Base-by-base conservation (phyloP, 35 echinoderm and acorn worm genomes). In the Lytechinus variegatus region DNA sequence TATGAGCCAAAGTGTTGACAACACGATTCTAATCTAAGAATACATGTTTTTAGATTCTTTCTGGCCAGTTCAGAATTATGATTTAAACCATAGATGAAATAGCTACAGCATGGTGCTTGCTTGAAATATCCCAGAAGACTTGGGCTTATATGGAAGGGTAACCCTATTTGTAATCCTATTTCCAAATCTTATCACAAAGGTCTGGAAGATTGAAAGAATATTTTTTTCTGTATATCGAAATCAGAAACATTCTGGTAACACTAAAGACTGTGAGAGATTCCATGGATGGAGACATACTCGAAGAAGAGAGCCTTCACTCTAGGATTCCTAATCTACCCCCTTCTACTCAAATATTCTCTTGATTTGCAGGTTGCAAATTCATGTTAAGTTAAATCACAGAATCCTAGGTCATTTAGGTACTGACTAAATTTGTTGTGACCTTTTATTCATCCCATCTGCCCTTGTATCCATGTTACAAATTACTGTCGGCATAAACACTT, bases 371-470 rank as follows among this genome's bases (percentile, higher is more conserved):
- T 57, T 8, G 12, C 55, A 57, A 57, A 12, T 57, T 57, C 55
- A 1, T 57, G 55, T 57, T 0, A 57, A 57, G 55, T 57, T 58
- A 11, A 11, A 11, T 58, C 2, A 58, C 9, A 58, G n/a, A 79
- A 16, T 24, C 66, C n/a, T 79, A 19, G 61, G 61, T 19, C 61
- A 19, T 71, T 79, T 79, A 24, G 19, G 7, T 79, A 79, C 21
- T 79, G 66, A 79, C 66, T 79, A 24, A 79, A 24, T 79, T 79
- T 79, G 4, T n/a, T 79, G 16, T 79, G 66, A 79, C 66, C 66
- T 79, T 79, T 79, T 79, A 79, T 79, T 79, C 14, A 79, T 79
- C 66, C 66, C 66, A 79, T 16, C 66, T 79, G 66, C 66, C 66
- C 66, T 79, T 79, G 66, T 79, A 16, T 79, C 21, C 19, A 79